Percentiles rank a stretch among this genome's conserved stretches.
Evolutionary conservation across 2,888 invertebrate genomes (phyloP).

Genomic region (Dugesia japonica): DNA sequence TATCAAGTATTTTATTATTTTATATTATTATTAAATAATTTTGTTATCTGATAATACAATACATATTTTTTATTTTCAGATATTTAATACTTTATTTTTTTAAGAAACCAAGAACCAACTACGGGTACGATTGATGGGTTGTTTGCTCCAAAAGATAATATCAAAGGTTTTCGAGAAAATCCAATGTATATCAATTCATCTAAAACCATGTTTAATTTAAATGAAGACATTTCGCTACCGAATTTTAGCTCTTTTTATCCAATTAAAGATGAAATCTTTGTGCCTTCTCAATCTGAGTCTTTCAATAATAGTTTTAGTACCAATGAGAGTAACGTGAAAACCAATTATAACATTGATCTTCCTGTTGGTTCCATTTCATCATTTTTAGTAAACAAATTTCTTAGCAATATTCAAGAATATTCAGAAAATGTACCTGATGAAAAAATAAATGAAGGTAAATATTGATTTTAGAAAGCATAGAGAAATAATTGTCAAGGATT

Average conservation of each 20-base stretch:
- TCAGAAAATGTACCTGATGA: neutral
- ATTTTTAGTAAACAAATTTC: neutral
- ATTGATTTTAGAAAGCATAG: neutral
- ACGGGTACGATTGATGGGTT: neutral
- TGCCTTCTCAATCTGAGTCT: slow-evolving; percentile 14
- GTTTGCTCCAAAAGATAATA: neutral
- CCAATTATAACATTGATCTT: neutral
- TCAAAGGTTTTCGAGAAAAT: slow-evolving; percentile 9
- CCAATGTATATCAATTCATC: neutral
- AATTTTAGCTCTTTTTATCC: neutral
- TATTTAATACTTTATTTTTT: too few species aligned
- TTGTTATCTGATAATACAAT: too few species aligned
- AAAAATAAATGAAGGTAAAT: neutral
- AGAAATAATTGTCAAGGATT: too few species aligned
- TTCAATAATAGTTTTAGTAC: neutral
- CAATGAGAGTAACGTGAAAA: neutral
- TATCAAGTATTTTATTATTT: too few species aligned
- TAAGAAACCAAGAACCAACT: neutral
- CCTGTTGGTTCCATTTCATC: neutral
- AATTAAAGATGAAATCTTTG: slow-evolving; percentile 13
- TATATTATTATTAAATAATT: too few species aligned
- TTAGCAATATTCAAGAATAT: slow-evolving; percentile 13
- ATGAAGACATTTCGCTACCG: neutral
- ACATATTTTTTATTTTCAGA: too few species aligned
- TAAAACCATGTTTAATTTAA: neutral